Conservation (phyloP, 2,113 vertebrate genomes). For the Stegastes partitus region DNA sequence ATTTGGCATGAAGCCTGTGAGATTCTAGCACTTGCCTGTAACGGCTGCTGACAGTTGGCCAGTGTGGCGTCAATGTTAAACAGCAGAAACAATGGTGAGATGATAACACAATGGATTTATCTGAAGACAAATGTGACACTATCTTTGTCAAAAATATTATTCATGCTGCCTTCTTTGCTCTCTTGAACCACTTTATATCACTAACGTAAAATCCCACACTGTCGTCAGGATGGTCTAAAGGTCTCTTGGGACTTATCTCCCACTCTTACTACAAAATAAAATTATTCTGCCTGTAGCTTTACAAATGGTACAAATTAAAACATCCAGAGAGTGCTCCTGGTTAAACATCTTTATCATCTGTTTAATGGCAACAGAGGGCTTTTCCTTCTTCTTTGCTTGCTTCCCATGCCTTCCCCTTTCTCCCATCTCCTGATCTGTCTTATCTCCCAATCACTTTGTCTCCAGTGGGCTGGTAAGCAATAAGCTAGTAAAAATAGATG, state of each 20-base stretch:
- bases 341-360: slow-evolving; percentile 19
- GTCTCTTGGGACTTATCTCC: background rate
- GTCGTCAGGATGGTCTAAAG: background rate
- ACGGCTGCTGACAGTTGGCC: slow-evolving; percentile 66
- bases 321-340: background rate
- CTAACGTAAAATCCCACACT: background rate
- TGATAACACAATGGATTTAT: slow-evolving; percentile 34
- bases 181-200: background rate
- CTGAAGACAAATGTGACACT: background rate
- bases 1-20: slow-evolving; percentile 59
- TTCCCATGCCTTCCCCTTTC: slow-evolving; percentile 19
- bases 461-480: slow-evolving; percentile 67
- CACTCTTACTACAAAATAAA: background rate
- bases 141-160: background rate
- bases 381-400: slow-evolving; percentile 30
- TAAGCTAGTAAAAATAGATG: slow-evolving; percentile 80
- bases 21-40: slow-evolving; percentile 56
- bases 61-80: slow-evolving; percentile 53
- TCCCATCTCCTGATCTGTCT: slow-evolving; percentile 47
- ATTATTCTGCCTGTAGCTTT: slow-evolving; percentile 4
- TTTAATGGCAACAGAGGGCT: slow-evolving; percentile 27
- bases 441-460: slow-evolving; percentile 65
- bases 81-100: slow-evolving; percentile 27
- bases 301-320: slow-evolving; percentile 16
- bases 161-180: background rate